These are phyloP conservation scores for Drosophila orosa DNA, from an alignment of 1,140 invertebrate species.

Conservation along the genomic window DNA sequence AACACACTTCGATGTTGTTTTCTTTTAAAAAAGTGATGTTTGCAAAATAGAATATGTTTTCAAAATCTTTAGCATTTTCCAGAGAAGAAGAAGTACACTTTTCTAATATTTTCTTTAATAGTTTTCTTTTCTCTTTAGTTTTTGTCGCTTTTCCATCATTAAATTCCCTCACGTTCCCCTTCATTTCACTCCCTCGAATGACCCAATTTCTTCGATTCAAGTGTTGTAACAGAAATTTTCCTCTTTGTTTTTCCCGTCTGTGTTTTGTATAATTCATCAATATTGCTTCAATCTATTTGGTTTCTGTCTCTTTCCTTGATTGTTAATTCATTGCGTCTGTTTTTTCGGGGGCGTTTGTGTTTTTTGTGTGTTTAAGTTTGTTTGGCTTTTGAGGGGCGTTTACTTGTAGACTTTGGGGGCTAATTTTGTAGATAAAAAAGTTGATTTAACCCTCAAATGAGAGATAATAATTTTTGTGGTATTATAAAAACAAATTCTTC, in stretches of 20 bases:
- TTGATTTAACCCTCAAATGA: conserved; percentile 2
- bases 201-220: conserved; percentile 55
- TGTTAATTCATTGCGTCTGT: conserved; percentile 26
- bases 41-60: neutral
- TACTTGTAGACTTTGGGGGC: conserved; percentile 9
- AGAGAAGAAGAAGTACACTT: neutral
- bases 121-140: neutral
- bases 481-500: neutral
- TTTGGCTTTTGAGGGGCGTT: conserved; percentile 49
- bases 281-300: conserved; percentile 57
- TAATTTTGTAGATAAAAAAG: conserved; percentile 22
- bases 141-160: conserved; percentile 19
- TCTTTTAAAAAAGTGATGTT: neutral
- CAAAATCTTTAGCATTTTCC: too few species aligned
- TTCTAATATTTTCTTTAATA: neutral
- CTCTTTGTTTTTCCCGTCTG: conserved; percentile 25
- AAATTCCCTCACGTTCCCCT: conserved; percentile 21
- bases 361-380: conserved; percentile 4
- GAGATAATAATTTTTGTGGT: conserved; percentile 4
- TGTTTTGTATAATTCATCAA: conserved; percentile 68
- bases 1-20: neutral
- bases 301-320: conserved; percentile 29
- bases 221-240: conserved; percentile 58
- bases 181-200: conserved; percentile 35
- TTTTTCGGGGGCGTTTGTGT: conserved; percentile 47